phyloP scores from a whole-genome alignment of 2,888 invertebrate genomes.

The Drosophila anomelani region DNA sequence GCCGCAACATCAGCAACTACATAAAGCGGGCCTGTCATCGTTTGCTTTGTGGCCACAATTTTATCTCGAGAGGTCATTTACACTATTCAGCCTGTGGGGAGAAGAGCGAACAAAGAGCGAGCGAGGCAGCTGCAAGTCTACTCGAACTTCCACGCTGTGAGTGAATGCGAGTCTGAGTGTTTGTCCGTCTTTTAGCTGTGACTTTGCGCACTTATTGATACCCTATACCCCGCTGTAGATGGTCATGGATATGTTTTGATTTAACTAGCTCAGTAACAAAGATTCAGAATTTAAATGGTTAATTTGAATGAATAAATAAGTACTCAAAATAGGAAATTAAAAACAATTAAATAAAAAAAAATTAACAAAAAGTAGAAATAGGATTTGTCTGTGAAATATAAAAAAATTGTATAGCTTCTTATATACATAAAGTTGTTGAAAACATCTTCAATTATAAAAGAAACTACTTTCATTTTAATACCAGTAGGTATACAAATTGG shows the following conservation, averaged over 20 bases:
- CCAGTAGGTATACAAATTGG: too few species aligned
- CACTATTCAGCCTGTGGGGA: conserved; percentile 55
- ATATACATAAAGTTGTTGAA: too few species aligned
- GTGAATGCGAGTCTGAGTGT: conserved; percentile 19
- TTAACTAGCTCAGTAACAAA: not conserved
- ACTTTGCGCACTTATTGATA: conserved; percentile 24
- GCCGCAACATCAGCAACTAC: conserved; percentile 16
- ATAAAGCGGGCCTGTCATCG: conserved; percentile 59
- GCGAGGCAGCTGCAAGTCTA: conserved; percentile 43
- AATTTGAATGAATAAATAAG: not conserved
- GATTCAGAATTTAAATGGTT: not conserved
- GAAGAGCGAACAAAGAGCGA: conserved; percentile 34
- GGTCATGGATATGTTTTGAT: not conserved
- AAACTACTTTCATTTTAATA: too few species aligned
- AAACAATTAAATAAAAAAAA: too few species aligned
- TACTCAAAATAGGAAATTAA: not conserved
- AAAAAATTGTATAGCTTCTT: too few species aligned
- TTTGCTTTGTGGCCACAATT: conserved; percentile 66
- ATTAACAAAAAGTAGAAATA: too few species aligned
- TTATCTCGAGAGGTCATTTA: conserved; percentile 82
- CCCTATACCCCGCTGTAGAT: not conserved
- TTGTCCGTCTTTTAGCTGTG: not conserved
- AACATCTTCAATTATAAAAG: too few species aligned
- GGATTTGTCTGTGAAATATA: too few species aligned
- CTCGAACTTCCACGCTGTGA: conserved; percentile 31